Evolutionary conservation across 2,888 invertebrate genomes (phyloP).

Genomic region (Drosophila recens): DNA sequence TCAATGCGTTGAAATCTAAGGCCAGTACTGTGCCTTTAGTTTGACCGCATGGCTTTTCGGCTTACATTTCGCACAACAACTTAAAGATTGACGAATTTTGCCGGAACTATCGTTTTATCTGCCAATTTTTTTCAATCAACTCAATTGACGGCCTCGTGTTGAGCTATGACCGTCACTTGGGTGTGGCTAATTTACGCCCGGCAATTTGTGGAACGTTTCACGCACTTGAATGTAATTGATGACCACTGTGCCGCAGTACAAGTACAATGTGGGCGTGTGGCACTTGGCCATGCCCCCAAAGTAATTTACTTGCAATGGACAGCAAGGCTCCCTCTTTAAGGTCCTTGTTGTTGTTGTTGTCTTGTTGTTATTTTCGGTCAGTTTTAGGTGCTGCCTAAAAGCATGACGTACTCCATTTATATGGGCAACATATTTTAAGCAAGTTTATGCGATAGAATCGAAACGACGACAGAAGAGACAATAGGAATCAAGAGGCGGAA

Average conservation of each 20-base stretch:
- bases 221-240: constrained; percentile 73
- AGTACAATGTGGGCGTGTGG: constrained; percentile 40
- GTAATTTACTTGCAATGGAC: constrained; percentile 41
- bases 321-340: background rate
- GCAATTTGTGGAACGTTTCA: constrained; percentile 64
- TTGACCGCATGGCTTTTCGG: constrained; percentile 25
- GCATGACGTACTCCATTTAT: constrained; percentile 57
- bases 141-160: constrained; percentile 43
- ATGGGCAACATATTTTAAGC: constrained; percentile 68
- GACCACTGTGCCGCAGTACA: constrained; percentile 36
- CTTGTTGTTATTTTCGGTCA: constrained; percentile 31
- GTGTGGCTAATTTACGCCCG: constrained; percentile 63
- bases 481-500: background rate
- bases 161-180: constrained; percentile 33
- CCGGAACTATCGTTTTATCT: background rate
- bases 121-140: constrained; percentile 69
- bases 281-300: constrained; percentile 33
- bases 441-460: constrained; percentile 50
- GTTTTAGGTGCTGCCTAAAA: constrained; percentile 57
- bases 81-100: constrained; percentile 34
- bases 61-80: constrained; percentile 26
- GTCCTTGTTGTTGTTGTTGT: constrained; percentile 11
- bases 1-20: constrained; percentile 59
- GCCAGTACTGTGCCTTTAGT: constrained; percentile 28
- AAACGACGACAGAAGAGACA: constrained; percentile 18